Conservation (phyloP, 1,140 invertebrate species). For the Aphelinus certus region DNA sequence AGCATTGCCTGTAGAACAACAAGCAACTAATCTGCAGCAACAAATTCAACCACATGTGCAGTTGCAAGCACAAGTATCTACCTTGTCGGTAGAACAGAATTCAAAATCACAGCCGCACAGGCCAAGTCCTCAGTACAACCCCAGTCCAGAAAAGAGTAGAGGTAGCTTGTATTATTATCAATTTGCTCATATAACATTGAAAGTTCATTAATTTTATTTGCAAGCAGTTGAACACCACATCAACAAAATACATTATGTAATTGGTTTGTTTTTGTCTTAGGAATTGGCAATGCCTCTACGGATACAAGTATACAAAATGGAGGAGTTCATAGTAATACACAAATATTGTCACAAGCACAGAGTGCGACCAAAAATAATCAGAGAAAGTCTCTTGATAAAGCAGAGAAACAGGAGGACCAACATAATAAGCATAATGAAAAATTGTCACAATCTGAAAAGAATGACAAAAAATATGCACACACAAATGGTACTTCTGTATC, state of each 20-base stretch:
- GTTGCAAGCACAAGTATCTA: slow-evolving; percentile 53
- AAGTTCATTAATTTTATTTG: background rate
- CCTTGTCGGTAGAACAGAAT: slow-evolving; percentile 56
- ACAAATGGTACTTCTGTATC: slow-evolving; percentile 65
- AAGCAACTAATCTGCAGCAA: slow-evolving; percentile 68
- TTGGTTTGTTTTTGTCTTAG: slow-evolving; percentile 24
- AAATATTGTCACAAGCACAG: slow-evolving; percentile 54
- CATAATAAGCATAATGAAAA: slow-evolving; percentile 58
- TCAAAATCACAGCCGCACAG: slow-evolving; percentile 63
- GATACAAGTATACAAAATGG: slow-evolving; percentile 64
- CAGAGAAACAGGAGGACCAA: slow-evolving; percentile 63
- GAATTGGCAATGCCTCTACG: slow-evolving; percentile 37
- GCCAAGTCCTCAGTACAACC: slow-evolving; percentile 62
- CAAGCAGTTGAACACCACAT: background rate
- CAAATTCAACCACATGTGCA: slow-evolving; percentile 60
- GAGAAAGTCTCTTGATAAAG: slow-evolving; percentile 68
- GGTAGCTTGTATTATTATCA: slow-evolving; percentile 64
- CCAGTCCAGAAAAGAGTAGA: slow-evolving; percentile 69
- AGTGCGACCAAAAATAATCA: slow-evolving; percentile 65
- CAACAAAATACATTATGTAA: background rate
- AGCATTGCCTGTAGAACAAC: slow-evolving; percentile 83
- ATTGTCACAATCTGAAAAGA: slow-evolving; percentile 60
- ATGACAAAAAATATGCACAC: slow-evolving; percentile 64
- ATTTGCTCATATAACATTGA: slow-evolving; percentile 10
- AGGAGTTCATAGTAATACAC: slow-evolving; percentile 57